phyloP scores from a whole-genome alignment of 2,888 invertebrate species.

The Hetaerina titia region DNA sequence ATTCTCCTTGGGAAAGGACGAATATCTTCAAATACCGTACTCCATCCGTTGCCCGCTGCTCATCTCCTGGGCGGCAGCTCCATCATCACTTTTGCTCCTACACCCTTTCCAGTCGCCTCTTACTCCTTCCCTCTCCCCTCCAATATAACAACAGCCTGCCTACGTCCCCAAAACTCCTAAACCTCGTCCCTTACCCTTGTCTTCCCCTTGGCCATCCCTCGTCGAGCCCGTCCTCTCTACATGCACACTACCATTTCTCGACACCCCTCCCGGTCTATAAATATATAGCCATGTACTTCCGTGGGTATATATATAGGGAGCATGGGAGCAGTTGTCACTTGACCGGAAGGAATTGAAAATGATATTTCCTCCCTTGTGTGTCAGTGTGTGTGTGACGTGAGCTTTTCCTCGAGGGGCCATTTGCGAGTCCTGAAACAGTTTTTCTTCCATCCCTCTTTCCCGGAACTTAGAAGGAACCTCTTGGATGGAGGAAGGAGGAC shows the following conservation, averaged over 20 bases:
- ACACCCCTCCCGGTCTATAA: not conserved
- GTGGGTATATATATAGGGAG: not conserved
- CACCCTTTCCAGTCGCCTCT: not conserved
- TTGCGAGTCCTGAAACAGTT: not conserved
- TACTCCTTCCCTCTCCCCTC: not conserved
- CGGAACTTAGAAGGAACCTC: not conserved
- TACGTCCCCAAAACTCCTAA: not conserved
- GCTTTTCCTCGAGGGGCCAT: not conserved
- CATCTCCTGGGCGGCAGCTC: no score
- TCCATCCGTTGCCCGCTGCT: no score
- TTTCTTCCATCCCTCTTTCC: not conserved
- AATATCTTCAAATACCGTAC: no score
- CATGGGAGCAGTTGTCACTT: conserved; percentile 25
- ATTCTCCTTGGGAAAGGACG: no score
- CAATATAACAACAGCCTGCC: not conserved
- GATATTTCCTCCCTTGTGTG: conserved; percentile 44
- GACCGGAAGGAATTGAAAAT: conserved; percentile 66
- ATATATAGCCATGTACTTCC: not conserved
- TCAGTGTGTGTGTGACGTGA: not conserved
- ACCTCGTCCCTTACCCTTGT: not conserved
- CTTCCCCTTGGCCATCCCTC: not conserved
- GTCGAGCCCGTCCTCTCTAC: not conserved
- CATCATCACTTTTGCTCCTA: no score
- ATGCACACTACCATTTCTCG: not conserved
- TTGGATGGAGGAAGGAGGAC: not conserved